Percentiles rank a stretch among this genome's conserved stretches.
These are phyloP conservation scores for Patella depressa DNA, from an alignment of 2,888 invertebrate species.

Conservation along the genomic window DNA sequence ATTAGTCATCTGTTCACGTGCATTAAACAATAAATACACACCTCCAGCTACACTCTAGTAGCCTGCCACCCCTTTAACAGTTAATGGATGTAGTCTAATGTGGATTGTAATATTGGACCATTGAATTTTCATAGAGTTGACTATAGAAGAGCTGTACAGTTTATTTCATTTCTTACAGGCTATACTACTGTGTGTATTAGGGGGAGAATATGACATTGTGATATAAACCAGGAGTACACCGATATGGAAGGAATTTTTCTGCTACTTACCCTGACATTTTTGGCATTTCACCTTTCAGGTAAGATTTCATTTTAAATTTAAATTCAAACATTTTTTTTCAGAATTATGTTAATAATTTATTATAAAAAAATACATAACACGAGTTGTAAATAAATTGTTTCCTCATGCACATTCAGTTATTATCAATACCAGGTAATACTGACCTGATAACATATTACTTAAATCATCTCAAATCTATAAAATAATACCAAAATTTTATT, in stretches of 20 bases:
- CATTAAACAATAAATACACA: too few species aligned
- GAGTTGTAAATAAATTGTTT: too few species aligned
- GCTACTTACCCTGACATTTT: background rate
- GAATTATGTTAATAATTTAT: too few species aligned
- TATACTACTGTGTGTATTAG: conserved; percentile 2
- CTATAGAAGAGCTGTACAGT: background rate
- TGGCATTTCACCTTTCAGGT: background rate
- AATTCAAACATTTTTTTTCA: too few species aligned
- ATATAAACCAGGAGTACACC: background rate
- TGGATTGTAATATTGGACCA: conserved; percentile 10
- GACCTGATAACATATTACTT: too few species aligned
- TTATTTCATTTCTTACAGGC: background rate
- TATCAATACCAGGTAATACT: too few species aligned
- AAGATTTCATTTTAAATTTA: background rate
- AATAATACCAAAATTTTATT: too few species aligned
- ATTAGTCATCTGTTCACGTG: too few species aligned
- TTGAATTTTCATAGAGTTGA: conserved; percentile 2
- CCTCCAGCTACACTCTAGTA: too few species aligned
- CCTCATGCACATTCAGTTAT: too few species aligned
- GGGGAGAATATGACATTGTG: conserved; percentile 10
- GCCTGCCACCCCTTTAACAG: background rate
- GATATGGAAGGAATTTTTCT: conserved; percentile 13
- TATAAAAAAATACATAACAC: too few species aligned
- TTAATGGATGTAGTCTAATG: conserved; percentile 5
- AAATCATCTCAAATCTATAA: too few species aligned